A percentile compares a stretch with the other conserved stretches of the same genome.
These are phyloP conservation scores for Trachelus tabidus DNA, from an alignment of 2,888 invertebrate species.

Conservation along the genomic window DNA sequence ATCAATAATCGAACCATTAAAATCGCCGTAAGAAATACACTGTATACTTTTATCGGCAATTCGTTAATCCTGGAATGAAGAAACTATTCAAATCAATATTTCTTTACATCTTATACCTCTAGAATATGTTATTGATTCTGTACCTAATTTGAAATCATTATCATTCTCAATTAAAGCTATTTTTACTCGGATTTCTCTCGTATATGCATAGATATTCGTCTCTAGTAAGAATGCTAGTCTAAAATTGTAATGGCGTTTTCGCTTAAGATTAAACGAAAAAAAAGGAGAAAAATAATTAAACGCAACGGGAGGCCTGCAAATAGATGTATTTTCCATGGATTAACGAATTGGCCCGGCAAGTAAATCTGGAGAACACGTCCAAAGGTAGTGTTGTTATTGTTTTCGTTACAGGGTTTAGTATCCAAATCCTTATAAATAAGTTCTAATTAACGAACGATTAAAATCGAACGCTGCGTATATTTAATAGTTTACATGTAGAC, in stretches of 20 bases:
- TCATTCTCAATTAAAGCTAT: background rate
- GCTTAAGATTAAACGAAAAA: background rate
- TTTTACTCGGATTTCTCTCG: background rate
- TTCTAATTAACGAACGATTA: background rate
- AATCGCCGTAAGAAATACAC: slow-evolving; percentile 20
- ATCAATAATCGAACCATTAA: slow-evolving; percentile 13
- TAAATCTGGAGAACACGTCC: slow-evolving; percentile 4
- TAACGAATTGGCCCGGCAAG: background rate
- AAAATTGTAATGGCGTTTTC: background rate
- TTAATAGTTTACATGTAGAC: background rate
- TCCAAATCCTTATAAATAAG: slow-evolving; percentile 1
- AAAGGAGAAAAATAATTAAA: background rate
- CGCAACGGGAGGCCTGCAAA: background rate
- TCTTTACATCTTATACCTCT: background rate
- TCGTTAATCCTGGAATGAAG: slow-evolving; percentile 9
- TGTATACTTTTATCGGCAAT: slow-evolving; percentile 17
- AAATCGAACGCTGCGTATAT: background rate
- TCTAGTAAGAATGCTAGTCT: background rate
- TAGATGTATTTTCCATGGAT: background rate
- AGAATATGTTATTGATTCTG: background rate
- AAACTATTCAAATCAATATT: background rate
- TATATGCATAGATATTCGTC: background rate
- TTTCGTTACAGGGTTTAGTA: slow-evolving; percentile 5
- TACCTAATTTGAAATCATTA: background rate
- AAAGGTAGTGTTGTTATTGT: background rate